These are phyloP conservation scores for Epizoanthus rinbou DNA, from an alignment of 92 coral and sea anemone genomes.

Conservation along the genomic window DNA sequence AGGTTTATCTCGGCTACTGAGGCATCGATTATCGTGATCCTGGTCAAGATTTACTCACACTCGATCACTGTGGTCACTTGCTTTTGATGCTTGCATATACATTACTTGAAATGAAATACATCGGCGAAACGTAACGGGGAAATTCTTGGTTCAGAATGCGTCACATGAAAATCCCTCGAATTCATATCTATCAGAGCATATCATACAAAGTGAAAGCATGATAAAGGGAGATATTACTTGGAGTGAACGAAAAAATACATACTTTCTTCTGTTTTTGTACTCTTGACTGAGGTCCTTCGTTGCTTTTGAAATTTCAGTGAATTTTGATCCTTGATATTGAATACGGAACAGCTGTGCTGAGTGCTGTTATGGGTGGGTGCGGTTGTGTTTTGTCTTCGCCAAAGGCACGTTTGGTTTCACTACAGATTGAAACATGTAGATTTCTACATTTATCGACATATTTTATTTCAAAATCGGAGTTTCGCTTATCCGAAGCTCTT, in stretches of 20 bases:
- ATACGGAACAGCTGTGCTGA: constrained; percentile 41
- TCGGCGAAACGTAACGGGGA: constrained; percentile 4
- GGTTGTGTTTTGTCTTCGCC: constrained; percentile 42
- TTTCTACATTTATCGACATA: constrained; percentile 13
- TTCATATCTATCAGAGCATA: neutral
- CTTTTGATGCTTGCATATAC: constrained; percentile 31
- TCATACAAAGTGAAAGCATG: neutral
- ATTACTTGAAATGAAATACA: constrained; percentile 19
- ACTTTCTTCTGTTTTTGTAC: neutral
- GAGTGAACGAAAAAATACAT: neutral
- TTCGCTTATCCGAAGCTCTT: constrained; percentile 28
- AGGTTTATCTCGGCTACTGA: constrained; percentile 32
- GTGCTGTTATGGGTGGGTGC: constrained; percentile 32
- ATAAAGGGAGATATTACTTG: neutral
- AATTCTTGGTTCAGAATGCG: neutral
- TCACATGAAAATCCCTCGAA: neutral
- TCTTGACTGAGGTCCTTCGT: neutral
- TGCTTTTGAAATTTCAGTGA: constrained; percentile 27
- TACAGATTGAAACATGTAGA: constrained; percentile 26
- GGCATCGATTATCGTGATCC: constrained; percentile 41
- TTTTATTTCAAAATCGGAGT: constrained; percentile 12
- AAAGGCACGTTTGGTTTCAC: constrained; percentile 43
- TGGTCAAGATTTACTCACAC: constrained; percentile 38
- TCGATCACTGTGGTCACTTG: constrained; percentile 36
- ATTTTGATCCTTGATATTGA: constrained; percentile 38